A percentile compares a stretch with the other conserved stretches of the same genome.
These are phyloP conservation scores for Clunio marinus DNA, from an alignment of 2,888 invertebrate species.

Conservation along the genomic window DNA sequence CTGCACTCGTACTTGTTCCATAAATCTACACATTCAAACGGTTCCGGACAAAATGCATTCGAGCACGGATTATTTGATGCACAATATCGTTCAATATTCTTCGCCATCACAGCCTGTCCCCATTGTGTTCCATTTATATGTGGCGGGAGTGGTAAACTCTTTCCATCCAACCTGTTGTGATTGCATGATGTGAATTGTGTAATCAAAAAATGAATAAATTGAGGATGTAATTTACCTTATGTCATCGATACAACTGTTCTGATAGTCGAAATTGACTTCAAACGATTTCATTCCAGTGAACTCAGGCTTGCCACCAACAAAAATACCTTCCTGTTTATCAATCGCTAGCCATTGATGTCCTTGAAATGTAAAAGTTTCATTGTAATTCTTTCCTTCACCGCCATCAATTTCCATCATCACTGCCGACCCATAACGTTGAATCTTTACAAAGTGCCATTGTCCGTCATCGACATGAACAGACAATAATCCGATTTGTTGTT, in stretches of 20 bases:
- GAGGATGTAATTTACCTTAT: constrained; percentile 43
- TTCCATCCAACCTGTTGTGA: constrained; percentile 52
- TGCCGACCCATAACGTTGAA: constrained; percentile 52
- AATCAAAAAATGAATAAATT: too few relatives aligned
- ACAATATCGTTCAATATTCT: constrained; percentile 54
- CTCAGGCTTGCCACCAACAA: constrained; percentile 54
- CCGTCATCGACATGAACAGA: constrained; percentile 54
- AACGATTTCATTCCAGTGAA: constrained; percentile 53
- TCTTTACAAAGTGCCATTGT: constrained; percentile 55
- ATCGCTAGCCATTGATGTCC: constrained; percentile 53
- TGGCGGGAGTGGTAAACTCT: constrained; percentile 55
- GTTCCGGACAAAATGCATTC: constrained; percentile 52
- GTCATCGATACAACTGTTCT: constrained; percentile 47
- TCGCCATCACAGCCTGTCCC: constrained; percentile 52
- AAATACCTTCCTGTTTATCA: constrained; percentile 53
- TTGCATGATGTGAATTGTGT: too few relatives aligned
- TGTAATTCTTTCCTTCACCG: constrained; percentile 54
- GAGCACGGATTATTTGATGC: constrained; percentile 54
- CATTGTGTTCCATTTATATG: constrained; percentile 52
- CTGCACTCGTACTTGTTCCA: constrained; percentile 60
- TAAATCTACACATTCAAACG: constrained; percentile 54
- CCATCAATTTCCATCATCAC: constrained; percentile 55
- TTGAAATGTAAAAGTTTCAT: constrained; percentile 51
- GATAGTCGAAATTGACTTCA: constrained; percentile 52
- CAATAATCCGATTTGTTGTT: constrained; percentile 51